Conservation (phyloP, 2,797 vertebrate species). For the Ctenopoma kingsleyae region DNA sequence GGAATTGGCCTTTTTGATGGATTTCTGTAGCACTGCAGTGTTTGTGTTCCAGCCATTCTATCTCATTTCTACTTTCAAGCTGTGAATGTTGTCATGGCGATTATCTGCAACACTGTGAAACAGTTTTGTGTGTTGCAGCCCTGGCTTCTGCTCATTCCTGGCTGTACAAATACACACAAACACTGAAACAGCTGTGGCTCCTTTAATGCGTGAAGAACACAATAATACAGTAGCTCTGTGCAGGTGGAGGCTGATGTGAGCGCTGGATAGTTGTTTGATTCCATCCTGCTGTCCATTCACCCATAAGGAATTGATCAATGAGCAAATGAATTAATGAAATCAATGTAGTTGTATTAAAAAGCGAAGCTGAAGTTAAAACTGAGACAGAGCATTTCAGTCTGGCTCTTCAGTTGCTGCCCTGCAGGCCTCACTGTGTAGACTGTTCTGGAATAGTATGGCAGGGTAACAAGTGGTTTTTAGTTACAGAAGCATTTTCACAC, state of each 20-base stretch:
- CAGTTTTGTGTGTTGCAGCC: constrained; percentile 63
- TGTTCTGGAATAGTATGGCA: constrained; percentile 56
- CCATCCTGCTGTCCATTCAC: constrained; percentile 27
- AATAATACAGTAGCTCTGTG: constrained; percentile 41
- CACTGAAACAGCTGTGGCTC: constrained; percentile 52
- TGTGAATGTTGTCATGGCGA: constrained; percentile 76
- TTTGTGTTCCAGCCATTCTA: constrained; percentile 29
- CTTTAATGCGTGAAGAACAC: constrained; percentile 43
- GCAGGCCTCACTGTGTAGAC: constrained; percentile 28
- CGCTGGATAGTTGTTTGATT: constrained; percentile 15
- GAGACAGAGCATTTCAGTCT: not conserved
- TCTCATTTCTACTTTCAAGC: constrained; percentile 29
- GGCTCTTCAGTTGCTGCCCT: constrained; percentile 17
- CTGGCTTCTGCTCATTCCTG: constrained; percentile 51
- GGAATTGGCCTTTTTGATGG: constrained; percentile 46
- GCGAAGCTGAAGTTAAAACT: not conserved
- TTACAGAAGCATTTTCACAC: constrained; percentile 69
- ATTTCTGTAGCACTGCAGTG: constrained; percentile 39
- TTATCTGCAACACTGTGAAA: constrained; percentile 66
- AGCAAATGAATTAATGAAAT: constrained; percentile 44
- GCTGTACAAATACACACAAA: constrained; percentile 64
- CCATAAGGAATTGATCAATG: constrained; percentile 18
- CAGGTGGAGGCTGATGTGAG: constrained; percentile 52
- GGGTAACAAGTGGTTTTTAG: constrained; percentile 49
- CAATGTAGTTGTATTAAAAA: not conserved